These are phyloP conservation scores for Tachina fera DNA, from an alignment of 2,888 invertebrate species.

Conservation along the genomic window DNA sequence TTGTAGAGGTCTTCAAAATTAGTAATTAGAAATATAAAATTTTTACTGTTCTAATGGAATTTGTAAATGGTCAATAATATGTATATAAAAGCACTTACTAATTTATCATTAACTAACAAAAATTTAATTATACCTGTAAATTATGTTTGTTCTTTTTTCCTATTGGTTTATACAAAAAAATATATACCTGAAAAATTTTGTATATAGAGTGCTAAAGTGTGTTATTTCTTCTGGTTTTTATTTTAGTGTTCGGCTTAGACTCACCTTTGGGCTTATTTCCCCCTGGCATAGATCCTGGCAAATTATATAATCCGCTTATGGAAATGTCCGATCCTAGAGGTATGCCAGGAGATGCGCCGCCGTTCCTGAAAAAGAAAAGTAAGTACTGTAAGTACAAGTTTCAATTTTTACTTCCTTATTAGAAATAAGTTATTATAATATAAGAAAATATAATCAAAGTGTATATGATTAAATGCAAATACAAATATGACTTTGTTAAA, in stretches of 20 bases:
- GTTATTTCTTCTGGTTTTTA: neutral
- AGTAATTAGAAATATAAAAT: too few relatives aligned
- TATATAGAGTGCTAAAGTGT: neutral
- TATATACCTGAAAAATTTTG: neutral
- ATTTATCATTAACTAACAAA: too few relatives aligned
- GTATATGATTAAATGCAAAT: too few relatives aligned
- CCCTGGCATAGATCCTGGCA: conserved; percentile 89
- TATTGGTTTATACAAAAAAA: neutral
- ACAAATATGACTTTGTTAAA: too few relatives aligned
- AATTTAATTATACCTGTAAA: neutral
- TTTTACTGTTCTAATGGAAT: too few relatives aligned
- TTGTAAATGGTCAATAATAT: too few relatives aligned
- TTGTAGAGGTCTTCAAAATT: too few relatives aligned
- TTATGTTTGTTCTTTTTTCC: conserved; percentile 47
- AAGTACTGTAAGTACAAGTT: conserved; percentile 82
- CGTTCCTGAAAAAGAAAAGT: conserved; percentile 92
- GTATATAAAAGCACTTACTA: too few relatives aligned
- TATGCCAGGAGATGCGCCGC: conserved; percentile 87
- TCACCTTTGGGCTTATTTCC: conserved; percentile 90
- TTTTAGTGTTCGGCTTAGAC: conserved; percentile 89
- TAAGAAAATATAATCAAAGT: too few relatives aligned
- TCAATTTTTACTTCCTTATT: conserved; percentile 37
- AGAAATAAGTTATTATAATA: neutral
- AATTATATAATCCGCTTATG: conserved; percentile 89
- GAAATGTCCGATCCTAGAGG: conserved; percentile 89